phyloP scores from a whole-genome alignment of 2,113 vertebrate genomes.

The Stictonetta naevosa region DNA sequence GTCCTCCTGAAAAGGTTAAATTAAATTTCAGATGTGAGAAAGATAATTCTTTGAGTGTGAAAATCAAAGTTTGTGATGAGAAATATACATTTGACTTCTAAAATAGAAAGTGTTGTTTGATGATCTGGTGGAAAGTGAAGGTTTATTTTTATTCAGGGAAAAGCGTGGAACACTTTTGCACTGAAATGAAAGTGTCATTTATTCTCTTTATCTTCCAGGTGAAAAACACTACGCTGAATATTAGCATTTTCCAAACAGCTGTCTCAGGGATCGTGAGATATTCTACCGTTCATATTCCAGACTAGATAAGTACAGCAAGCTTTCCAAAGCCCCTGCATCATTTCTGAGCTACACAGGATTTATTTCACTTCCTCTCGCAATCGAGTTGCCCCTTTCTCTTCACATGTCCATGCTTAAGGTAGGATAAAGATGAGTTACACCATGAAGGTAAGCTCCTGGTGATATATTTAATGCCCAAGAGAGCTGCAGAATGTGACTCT shows the following conservation, averaged over 20 bases:
- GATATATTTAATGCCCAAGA: neutral
- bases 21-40: neutral
- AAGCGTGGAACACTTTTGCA: neutral
- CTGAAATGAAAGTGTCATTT: neutral
- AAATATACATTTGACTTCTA: neutral
- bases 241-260: neutral
- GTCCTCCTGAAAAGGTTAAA: constrained; percentile 6
- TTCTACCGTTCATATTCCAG: neutral
- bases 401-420: neutral
- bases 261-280: neutral
- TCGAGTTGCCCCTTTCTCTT: neutral
- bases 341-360: neutral
- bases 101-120: neutral
- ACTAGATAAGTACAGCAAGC: neutral
- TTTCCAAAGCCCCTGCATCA: neutral
- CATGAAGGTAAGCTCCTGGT: neutral
- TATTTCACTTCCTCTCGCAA: neutral
- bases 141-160: neutral
- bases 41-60: neutral
- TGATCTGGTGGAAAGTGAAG: neutral
- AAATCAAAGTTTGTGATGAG: constrained; percentile 4
- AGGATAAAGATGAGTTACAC: neutral
- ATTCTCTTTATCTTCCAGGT: neutral
- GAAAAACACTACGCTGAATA: neutral
- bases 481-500: neutral